Conservation (phyloP, 2,888 invertebrate species). For the Toxonevra muliebris region DNA sequence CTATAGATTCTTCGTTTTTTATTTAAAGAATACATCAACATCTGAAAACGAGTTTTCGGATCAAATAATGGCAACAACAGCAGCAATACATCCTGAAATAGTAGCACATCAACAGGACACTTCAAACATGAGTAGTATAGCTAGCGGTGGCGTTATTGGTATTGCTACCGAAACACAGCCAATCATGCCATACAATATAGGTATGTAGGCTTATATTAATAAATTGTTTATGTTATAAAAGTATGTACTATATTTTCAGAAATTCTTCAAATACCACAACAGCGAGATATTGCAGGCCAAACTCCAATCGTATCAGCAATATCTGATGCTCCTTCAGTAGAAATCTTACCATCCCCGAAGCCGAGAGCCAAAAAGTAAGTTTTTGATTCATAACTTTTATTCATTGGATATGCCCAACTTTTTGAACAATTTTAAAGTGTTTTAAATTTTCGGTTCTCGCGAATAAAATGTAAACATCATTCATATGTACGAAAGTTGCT, state of each 20-base stretch:
- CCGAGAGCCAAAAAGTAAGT: slow-evolving; percentile 58
- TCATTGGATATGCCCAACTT: slow-evolving; percentile 1
- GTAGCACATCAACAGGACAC: too few relatives aligned
- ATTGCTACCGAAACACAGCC: too few relatives aligned
- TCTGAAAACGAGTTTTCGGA: slow-evolving; percentile 22
- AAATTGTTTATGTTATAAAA: slow-evolving; percentile 27
- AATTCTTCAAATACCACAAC: slow-evolving; percentile 43
- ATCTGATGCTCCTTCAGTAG: slow-evolving; percentile 71
- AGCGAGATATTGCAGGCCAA: slow-evolving; percentile 43
- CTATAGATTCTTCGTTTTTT: neutral
- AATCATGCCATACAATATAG: too few relatives aligned
- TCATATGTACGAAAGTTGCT: too few relatives aligned
- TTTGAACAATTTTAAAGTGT: too few relatives aligned
- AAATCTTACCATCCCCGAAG: slow-evolving; percentile 64
- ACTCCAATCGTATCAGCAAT: slow-evolving; percentile 78
- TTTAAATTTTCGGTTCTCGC: too few relatives aligned
- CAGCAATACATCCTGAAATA: neutral
- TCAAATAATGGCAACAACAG: slow-evolving; percentile 1
- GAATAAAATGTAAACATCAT: too few relatives aligned
- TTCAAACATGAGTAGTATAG: too few relatives aligned
- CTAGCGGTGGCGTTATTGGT: too few relatives aligned
- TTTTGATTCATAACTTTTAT: neutral
- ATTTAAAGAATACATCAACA: slow-evolving; percentile 10
- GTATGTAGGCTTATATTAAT: neutral
- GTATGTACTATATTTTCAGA: slow-evolving; percentile 38